phyloP scores from a whole-genome alignment of 2,888 invertebrate genomes.

The Andrena haemorrhoa region DNA sequence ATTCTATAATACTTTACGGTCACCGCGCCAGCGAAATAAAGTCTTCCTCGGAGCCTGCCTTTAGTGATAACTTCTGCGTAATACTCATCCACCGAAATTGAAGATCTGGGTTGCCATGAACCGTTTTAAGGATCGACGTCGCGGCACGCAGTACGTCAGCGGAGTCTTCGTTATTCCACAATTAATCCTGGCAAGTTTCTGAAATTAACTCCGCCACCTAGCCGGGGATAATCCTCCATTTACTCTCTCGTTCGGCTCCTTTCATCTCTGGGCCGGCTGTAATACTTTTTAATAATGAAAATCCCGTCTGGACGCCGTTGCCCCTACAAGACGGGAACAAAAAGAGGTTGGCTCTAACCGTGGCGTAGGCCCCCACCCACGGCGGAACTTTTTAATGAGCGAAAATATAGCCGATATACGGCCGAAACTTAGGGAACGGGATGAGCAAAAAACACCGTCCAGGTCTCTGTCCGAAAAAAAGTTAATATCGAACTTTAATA shows the following conservation, averaged over 20 bases:
- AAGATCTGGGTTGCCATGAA: background rate
- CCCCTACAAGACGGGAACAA: conserved; percentile 33
- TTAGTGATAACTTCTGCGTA: no score
- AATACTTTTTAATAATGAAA: conserved; percentile 76
- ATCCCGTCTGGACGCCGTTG: conserved; percentile 47
- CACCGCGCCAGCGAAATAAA: no score
- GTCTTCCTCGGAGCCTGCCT: no score
- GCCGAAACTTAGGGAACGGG: conserved; percentile 42
- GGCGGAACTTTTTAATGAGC: conserved; percentile 73
- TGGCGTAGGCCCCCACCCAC: conserved; percentile 17
- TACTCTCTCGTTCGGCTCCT: conserved; percentile 52
- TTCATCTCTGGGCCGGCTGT: conserved; percentile 54
- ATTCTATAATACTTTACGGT: no score
- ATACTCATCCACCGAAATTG: background rate
- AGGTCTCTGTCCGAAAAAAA: conserved; percentile 38
- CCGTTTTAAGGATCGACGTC: background rate
- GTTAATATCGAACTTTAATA: conserved; percentile 55
- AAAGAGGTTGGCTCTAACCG: conserved; percentile 16
- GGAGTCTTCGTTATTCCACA: conserved; percentile 43
- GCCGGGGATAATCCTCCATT: conserved; percentile 65
- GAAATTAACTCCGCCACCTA: conserved; percentile 63
- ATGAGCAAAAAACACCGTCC: conserved; percentile 43
- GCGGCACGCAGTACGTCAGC: conserved; percentile 36
- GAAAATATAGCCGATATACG: conserved; percentile 64
- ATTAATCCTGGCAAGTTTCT: conserved; percentile 53